These are phyloP conservation scores for Leucopternis melanops DNA, from an alignment of 2,113 vertebrate genomes.

Conservation along the genomic window DNA sequence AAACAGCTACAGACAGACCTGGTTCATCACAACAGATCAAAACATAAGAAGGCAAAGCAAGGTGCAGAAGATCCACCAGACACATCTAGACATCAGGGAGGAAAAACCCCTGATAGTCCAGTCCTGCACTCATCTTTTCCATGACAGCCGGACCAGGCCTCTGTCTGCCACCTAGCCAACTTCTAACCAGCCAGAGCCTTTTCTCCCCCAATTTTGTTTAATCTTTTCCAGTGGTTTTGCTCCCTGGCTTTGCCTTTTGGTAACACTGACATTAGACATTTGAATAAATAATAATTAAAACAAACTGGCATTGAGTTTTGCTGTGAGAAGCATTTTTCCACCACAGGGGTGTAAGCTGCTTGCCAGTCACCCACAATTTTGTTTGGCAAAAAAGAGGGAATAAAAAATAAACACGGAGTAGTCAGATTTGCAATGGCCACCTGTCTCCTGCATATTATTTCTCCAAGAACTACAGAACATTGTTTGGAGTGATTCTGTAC, in stretches of 20 bases:
- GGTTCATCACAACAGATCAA: not conserved
- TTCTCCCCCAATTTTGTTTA: not conserved
- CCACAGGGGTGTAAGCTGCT: not conserved
- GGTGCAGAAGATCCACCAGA: not conserved
- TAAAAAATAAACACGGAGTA: not conserved
- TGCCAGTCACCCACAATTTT: not conserved
- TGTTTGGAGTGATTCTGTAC: not conserved
- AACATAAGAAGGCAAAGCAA: not conserved
- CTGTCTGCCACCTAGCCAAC: not conserved
- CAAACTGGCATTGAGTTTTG: not conserved
- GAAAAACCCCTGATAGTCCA: not conserved
- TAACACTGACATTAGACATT: constrained; percentile 1
- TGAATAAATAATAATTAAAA: constrained; percentile 43
- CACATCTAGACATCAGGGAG: not conserved
- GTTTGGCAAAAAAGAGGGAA: not conserved
- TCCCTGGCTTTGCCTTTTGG: not conserved
- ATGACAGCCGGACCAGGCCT: not conserved
- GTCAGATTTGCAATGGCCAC: not conserved
- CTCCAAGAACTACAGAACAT: not conserved
- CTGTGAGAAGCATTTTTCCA: not conserved
- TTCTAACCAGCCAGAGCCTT: not conserved
- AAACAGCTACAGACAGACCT: not conserved
- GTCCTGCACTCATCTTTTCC: not conserved
- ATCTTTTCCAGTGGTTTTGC: constrained; percentile 28
- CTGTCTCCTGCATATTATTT: not conserved